Evolutionary conservation across 2,113 vertebrate genomes (phyloP), one percentile per base, ranked within the genome.

Genomic region (Mugil cephalus): DNA sequence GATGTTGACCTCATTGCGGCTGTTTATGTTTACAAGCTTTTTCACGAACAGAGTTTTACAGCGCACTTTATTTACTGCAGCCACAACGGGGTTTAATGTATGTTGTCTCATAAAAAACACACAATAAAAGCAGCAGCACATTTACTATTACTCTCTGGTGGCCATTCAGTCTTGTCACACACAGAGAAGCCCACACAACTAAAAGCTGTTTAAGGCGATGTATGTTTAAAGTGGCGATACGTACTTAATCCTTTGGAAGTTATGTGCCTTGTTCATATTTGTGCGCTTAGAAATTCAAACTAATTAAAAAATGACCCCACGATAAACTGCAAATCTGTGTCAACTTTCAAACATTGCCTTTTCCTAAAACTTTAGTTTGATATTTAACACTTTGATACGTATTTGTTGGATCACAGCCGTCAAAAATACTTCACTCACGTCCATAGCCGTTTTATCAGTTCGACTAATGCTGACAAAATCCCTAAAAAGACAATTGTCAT

Each of bases 11-110:
- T 89, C 80, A 87, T 90, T 87, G 85, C 34, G 47, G 83, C 85
- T 85, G 85, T 87, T 93, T 85, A 86, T 89, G 86, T 93, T 93
- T 93, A 94, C 91, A 92, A 93, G 92, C 91, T 89, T 88, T 88
- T 89, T 89, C 84, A 90, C 82, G 47, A 92, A 88, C 80, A 82
- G 67, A 64, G 67, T 81, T 92, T 94, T 93, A 93, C 88, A 90
- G 48, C 85, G 30, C 10, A 45, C 86, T 89, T 88, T 91, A 93
- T 93, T 93, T 93, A 94, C 92, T 89, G 87, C 88, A 83, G 82
- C 85, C 71, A 79, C 83, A 68, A 74, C 68, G 36, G n/a, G 83
- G 86, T 93, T 93, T 94, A 93, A 93, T 93, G 89, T 80, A 86
- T 74, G 85, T 84, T 90, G 90, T 93, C 91, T 92, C 88, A 72